phyloP scores from a whole-genome alignment of 2,797 vertebrate species.

The Pseudotriccus pelzelni region DNA sequence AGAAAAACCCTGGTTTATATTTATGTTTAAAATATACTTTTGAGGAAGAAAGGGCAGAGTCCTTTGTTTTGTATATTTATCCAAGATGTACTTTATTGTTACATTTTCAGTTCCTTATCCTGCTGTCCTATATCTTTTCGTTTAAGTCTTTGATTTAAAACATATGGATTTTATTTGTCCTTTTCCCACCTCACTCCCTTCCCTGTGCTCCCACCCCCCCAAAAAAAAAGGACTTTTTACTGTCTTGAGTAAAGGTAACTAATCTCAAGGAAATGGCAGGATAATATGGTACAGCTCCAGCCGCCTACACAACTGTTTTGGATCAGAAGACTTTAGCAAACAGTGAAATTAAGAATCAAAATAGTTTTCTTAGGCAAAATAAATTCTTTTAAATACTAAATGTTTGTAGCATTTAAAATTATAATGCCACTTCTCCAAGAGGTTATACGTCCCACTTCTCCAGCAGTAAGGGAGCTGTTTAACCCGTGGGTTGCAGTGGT shows the following conservation, averaged over 20 bases:
- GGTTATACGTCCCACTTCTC: neutral
- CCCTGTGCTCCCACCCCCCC: rapidly evolving
- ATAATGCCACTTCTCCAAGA: neutral
- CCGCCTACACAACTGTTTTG: neutral
- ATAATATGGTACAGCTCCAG: neutral
- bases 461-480: neutral
- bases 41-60: neutral
- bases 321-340: neutral
- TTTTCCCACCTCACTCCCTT: neutral
- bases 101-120: neutral
- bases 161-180: neutral
- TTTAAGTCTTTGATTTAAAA: constrained; percentile 3
- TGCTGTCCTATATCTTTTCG: neutral
- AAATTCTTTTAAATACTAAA: neutral
- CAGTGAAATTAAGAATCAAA: neutral
- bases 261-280: neutral
- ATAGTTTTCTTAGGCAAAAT: neutral
- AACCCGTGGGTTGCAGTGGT: neutral
- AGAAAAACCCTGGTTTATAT: neutral
- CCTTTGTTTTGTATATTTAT: neutral
- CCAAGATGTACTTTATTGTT: neutral
- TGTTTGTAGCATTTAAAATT: neutral
- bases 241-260: neutral
- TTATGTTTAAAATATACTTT: neutral
- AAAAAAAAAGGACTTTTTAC: neutral